Evolutionary conservation across 2,888 invertebrate genomes (phyloP).

Genomic region (Odontothrips loti): DNA sequence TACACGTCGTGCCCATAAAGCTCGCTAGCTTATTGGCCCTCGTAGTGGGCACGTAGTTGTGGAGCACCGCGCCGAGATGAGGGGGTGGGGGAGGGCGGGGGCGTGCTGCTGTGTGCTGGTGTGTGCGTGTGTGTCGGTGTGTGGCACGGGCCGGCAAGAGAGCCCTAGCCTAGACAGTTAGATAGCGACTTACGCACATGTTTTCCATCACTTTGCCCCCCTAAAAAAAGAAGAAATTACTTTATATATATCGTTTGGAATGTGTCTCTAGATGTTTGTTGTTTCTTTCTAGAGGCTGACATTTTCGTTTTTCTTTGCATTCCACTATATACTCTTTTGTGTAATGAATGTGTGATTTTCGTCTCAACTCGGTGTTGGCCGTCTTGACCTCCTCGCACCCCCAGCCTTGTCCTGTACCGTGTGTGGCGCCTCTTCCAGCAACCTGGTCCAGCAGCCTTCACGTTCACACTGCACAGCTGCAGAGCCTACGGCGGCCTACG

Average conservation of each 20-base stretch:
- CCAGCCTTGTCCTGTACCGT: too few species aligned
- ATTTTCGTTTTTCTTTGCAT: slow-evolving; percentile 6
- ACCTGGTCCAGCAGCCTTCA: too few species aligned
- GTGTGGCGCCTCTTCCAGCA: too few species aligned
- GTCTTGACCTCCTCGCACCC: too few species aligned
- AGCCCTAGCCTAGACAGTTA: too few species aligned
- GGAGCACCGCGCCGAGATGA: background rate
- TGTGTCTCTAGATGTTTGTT: slow-evolving; percentile 21
- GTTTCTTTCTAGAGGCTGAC: slow-evolving; percentile 16
- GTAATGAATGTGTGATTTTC: too few species aligned
- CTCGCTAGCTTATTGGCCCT: slow-evolving; percentile 4
- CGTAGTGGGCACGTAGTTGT: slow-evolving; percentile 3
- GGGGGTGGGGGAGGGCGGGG: background rate
- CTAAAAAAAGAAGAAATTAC: too few species aligned
- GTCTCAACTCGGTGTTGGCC: too few species aligned
- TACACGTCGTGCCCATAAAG: background rate
- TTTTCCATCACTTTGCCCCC: too few species aligned
- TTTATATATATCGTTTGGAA: background rate
- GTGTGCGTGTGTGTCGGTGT: background rate
- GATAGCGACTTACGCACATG: background rate
- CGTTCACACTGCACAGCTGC: too few species aligned
- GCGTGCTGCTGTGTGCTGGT: background rate
- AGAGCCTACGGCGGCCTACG: too few species aligned
- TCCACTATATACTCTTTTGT: background rate
- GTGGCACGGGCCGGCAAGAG: too few species aligned